A percentile compares a stretch with the other conserved stretches of the same genome.
Evolutionary conservation across 2,888 invertebrate genomes (phyloP).

Genomic region (Trichogramma evanescens): DNA sequence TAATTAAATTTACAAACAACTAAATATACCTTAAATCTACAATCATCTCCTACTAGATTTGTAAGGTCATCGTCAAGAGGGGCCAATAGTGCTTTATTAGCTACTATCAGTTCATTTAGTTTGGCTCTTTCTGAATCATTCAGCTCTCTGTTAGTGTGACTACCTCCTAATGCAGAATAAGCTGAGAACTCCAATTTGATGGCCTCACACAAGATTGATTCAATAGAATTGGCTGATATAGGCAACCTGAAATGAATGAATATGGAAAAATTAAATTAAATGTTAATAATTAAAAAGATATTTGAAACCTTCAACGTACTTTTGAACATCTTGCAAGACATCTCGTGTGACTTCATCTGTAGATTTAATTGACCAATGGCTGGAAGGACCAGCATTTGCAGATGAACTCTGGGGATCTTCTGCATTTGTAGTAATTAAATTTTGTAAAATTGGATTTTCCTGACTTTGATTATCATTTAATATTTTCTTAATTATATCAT

Average conservation of each 20-base stretch:
- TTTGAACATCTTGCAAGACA: constrained; percentile 62
- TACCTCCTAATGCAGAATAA: constrained; percentile 58
- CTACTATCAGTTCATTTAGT: constrained; percentile 75
- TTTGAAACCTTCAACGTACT: constrained; percentile 44
- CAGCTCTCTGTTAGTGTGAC: constrained; percentile 59
- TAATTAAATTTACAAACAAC: not conserved
- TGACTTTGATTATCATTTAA: constrained; percentile 24
- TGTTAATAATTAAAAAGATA: not conserved
- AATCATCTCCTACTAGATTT: constrained; percentile 60
- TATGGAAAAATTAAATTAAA: not conserved
- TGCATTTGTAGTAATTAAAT: constrained; percentile 38
- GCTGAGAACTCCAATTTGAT: constrained; percentile 79
- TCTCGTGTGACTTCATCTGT: constrained; percentile 53
- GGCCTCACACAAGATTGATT: constrained; percentile 77
- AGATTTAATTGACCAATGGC: constrained; percentile 27
- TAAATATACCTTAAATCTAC: constrained; percentile 52
- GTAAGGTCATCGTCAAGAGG: constrained; percentile 78
- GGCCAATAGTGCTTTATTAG: constrained; percentile 76
- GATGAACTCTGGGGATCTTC: constrained; percentile 31
- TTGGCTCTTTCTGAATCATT: constrained; percentile 79
- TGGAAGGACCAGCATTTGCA: constrained; percentile 15
- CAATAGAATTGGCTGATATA: constrained; percentile 65
- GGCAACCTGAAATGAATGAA: constrained; percentile 46
- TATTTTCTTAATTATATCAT: constrained; percentile 20
- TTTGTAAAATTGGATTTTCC: constrained; percentile 39